Evolutionary conservation across 2,113 vertebrate species (phyloP), one percentile per base, ranked within the genome.

Genomic region (Semicossyphus pulcher): DNA sequence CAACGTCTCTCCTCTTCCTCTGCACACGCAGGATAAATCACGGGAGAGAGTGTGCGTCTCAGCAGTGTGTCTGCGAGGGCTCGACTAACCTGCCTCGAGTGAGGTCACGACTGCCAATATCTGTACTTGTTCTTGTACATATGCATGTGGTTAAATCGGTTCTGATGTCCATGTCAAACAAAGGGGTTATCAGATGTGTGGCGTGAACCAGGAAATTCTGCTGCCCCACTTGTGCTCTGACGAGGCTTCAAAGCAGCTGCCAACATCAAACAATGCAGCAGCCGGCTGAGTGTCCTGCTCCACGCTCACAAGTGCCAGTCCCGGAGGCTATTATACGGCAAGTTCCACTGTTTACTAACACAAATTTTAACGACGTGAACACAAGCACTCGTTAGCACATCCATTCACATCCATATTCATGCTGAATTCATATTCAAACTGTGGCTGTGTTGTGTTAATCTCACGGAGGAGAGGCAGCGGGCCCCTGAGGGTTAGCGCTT

Each of bases 381-480:
- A 85, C 79, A 89, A 85, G 78, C 81, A 85, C 78, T 87, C 57
- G 64, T 89, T 85, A 86, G 79, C 79, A 83, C 74, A 85, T 65
- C 53, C 68, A 84, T 84, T 72, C 45, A 45, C 74, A 85, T 87
- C 74, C 80, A 88, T 87, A 89, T 92, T 92, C 78, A 88, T 88
- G 81, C 53, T 49, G 84, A 72, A 91, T 91, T 84, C 84, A 87
- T 87, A 88, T 91, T 89, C 83, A 80, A 64, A 79, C 83, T 67
- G 53, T 68, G 72, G 78, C 87, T 86, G 76, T 80, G 80, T 85
- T 86, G 64, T 66, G 86, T 89, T 92, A 86, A 92, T 91, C 88
- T 90, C 72, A 34, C 65, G 47, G 56, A 88, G 81, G 77, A 65
- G 81, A 84, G 73, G 75, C 84, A 78, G 78, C 72, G 25, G 56